Percentiles rank a stretch among this genome's conserved stretches.
Evolutionary conservation across 2,113 vertebrate species (phyloP).

Genomic region (Meriones unguiculatus): DNA sequence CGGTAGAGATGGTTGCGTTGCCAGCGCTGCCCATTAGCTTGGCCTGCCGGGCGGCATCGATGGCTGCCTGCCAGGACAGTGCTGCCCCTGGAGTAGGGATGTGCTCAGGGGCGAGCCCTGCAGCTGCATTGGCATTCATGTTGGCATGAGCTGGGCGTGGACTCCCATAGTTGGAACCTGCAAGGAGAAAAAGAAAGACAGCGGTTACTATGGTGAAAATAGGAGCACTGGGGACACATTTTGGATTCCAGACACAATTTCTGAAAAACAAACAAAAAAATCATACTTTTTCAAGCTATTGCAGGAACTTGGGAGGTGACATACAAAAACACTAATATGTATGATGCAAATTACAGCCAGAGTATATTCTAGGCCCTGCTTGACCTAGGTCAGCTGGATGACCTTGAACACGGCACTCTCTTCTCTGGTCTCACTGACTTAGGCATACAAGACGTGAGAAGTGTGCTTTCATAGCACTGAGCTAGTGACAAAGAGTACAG

Average conservation of each 20-base stretch:
- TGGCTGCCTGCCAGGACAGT: constrained; percentile 98
- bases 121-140: constrained; percentile 94
- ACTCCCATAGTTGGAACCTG: constrained; percentile 99
- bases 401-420: background rate
- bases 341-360: background rate
- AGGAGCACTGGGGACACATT: background rate
- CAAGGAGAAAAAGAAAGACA: background rate
- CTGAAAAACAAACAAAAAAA: background rate
- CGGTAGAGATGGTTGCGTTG: constrained; percentile 96
- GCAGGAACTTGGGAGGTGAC: background rate
- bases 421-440: background rate
- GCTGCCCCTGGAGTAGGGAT: constrained; percentile 95
- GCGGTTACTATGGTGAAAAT: background rate
- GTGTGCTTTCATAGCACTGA: background rate
- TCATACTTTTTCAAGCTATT: background rate
- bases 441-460: background rate
- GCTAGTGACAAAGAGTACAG: background rate
- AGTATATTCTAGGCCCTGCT: background rate
- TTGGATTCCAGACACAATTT: background rate
- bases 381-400: background rate
- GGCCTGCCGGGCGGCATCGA: constrained; percentile 97
- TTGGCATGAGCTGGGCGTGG: constrained; percentile 93
- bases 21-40: constrained; percentile 96
- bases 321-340: background rate
- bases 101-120: constrained; percentile 97